phyloP scores from a whole-genome alignment of 2,888 invertebrate species.

The Agonopterix subpropinquella region DNA sequence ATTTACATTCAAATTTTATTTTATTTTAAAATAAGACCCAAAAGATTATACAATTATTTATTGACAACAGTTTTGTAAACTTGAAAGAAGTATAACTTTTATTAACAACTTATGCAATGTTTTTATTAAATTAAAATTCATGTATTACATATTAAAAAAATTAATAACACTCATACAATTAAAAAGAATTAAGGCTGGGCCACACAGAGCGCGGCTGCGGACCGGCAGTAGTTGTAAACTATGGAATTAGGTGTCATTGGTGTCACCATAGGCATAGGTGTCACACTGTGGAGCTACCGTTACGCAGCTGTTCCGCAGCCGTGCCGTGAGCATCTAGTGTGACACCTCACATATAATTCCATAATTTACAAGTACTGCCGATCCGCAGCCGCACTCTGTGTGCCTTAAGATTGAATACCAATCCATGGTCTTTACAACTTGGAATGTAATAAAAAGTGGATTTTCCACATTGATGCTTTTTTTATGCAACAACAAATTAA shows the following conservation, averaged over 20 bases:
- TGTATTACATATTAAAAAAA: not conserved
- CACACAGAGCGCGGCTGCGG: no score
- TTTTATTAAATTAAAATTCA: not conserved
- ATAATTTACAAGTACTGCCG: no score
- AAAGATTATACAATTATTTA: conserved; percentile 30
- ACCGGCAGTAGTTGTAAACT: no score
- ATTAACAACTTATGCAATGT: conserved; percentile 10
- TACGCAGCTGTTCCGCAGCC: no score
- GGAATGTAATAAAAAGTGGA: not conserved
- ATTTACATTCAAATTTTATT: not conserved
- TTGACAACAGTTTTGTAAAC: conserved; percentile 55
- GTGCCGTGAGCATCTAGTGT: no score
- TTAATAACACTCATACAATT: not conserved
- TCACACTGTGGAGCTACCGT: no score
- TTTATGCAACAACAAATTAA: not conserved
- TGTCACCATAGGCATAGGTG: no score
- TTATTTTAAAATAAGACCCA: conserved; percentile 10
- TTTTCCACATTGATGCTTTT: not conserved
- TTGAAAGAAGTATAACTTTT: conserved; percentile 23
- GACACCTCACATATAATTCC: no score
- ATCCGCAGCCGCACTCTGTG: no score
- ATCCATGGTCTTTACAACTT: not conserved
- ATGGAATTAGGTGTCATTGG: no score
- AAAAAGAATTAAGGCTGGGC: no score
- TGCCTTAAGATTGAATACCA: not conserved